Conservation (phyloP, 2,113 vertebrate species). For the Nothoprocta pentlandii region DNA sequence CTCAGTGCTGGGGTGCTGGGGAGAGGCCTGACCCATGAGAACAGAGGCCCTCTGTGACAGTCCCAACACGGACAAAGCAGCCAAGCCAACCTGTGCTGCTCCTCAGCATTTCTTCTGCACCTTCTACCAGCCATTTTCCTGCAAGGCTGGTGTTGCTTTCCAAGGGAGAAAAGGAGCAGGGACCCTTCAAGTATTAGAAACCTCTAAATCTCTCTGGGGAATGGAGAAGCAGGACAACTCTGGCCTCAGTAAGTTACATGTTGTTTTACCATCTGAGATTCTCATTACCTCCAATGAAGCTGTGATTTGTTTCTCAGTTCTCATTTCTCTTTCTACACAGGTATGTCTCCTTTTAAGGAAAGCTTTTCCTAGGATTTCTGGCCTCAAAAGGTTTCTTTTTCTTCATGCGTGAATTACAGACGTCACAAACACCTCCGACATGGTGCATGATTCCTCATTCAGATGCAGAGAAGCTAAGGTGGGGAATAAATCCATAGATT, state of each 20-base stretch:
- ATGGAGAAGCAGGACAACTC: background rate
- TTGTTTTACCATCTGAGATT: background rate
- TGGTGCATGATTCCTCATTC: slow-evolving; percentile 42
- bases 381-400: slow-evolving; percentile 50
- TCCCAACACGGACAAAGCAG: background rate
- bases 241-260: background rate
- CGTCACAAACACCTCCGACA: slow-evolving; percentile 39
- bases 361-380: slow-evolving; percentile 21
- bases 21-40: background rate
- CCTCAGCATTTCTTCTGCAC: background rate
- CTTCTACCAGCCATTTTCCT: background rate
- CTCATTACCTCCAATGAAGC: slow-evolving; percentile 52
- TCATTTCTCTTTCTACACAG: slow-evolving; percentile 37
- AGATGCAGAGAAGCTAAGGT: slow-evolving; percentile 53
- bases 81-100: background rate
- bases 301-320: slow-evolving; percentile 57
- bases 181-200: background rate
- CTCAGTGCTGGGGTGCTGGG: background rate
- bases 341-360: slow-evolving; percentile 48
- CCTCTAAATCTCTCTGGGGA: background rate
- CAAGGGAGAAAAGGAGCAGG: background rate
- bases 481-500: slow-evolving; percentile 27
- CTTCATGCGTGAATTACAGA: slow-evolving; percentile 52
- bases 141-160: background rate
- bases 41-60: fast-evolving